phyloP scores from a whole-genome alignment of 2,888 invertebrate genomes.

The Lycaena phlaeas region DNA sequence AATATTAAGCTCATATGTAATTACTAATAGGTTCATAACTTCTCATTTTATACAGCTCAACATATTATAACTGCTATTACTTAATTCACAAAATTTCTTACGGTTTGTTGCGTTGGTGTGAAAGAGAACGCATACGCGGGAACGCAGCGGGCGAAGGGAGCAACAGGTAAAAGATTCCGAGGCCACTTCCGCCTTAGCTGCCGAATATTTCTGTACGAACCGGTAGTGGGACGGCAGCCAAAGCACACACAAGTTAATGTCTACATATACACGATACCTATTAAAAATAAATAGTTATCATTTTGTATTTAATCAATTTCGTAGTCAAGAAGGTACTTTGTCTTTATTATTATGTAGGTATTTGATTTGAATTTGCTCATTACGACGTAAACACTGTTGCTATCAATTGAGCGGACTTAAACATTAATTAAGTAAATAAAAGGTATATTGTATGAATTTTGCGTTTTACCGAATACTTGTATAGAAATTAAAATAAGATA shows the following conservation, averaged over 20 bases:
- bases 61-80: constrained; percentile 15
- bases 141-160: constrained; percentile 65
- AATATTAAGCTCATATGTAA: constrained; percentile 13
- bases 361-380: background rate
- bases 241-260: constrained; percentile 41
- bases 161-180: constrained; percentile 74
- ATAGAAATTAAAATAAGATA: too few species aligned
- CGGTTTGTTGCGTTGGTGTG: constrained; percentile 30
- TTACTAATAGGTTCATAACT: background rate
- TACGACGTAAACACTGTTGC: too few species aligned
- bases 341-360: background rate
- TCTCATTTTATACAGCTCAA: constrained; percentile 21
- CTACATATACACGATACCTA: constrained; percentile 9
- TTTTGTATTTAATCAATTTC: background rate
- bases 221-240: constrained; percentile 71
- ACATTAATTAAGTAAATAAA: too few species aligned
- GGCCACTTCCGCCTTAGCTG: constrained; percentile 74
- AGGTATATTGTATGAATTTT: too few species aligned
- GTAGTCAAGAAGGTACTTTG: too few species aligned
- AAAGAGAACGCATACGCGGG: constrained; percentile 48
- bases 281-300: constrained; percentile 7
- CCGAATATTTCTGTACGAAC: constrained; percentile 73
- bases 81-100: constrained; percentile 42
- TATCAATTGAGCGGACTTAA: too few species aligned
- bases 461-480: too few species aligned